Conservation (phyloP, 1,140 invertebrate species). For the Contarinia nasturtii region DNA sequence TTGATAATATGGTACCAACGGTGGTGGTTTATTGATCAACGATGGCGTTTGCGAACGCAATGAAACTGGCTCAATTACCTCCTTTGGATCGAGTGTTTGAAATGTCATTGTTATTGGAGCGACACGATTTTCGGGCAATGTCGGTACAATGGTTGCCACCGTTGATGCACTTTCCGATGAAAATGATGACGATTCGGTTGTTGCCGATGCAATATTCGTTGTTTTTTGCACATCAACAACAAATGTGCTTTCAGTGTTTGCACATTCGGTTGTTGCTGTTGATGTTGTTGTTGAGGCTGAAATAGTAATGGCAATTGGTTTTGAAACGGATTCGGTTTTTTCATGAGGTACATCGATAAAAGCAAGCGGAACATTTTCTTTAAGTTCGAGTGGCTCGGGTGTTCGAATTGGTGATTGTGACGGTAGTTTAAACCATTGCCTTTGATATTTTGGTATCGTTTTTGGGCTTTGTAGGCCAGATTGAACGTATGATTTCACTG, state of each 20-base stretch:
- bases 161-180: not conserved
- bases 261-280: constrained; percentile 12
- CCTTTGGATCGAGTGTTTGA: constrained; percentile 27
- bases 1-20: constrained; percentile 42
- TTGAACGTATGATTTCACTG: constrained; percentile 7
- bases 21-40: constrained; percentile 41
- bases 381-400: constrained; percentile 24
- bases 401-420: constrained; percentile 29
- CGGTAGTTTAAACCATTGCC: constrained; percentile 32
- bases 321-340: not conserved
- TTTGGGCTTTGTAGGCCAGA: constrained; percentile 34
- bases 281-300: constrained; percentile 4
- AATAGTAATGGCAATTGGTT: not conserved
- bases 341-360: constrained; percentile 18
- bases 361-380: constrained; percentile 21
- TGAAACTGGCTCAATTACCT: constrained; percentile 20
- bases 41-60: constrained; percentile 34
- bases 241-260: not conserved
- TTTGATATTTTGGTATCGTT: constrained; percentile 36
- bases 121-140: not conserved
- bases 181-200: not conserved
- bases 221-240: not conserved
- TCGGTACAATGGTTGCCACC: constrained; percentile 5
- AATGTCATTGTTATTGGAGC: constrained; percentile 28
- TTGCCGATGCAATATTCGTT: not conserved